Evolutionary conservation across 2,113 vertebrate species (phyloP), one percentile per base, ranked within the genome.

Genomic region (Pseudorhombus dupliciocellatus): DNA sequence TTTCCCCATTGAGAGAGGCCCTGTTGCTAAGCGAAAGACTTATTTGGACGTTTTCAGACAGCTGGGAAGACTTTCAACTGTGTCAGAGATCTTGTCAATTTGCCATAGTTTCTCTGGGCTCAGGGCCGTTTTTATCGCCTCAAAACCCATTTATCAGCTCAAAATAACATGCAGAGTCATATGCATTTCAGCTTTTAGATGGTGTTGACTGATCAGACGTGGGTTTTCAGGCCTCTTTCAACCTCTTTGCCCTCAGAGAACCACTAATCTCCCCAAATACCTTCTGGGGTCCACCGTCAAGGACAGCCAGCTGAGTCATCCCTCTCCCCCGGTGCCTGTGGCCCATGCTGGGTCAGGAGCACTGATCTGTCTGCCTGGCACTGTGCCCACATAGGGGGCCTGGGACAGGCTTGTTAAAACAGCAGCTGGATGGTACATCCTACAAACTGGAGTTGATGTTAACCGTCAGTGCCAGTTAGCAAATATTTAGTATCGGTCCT

Each of bases 351-450:
- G 70, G 73, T 64, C 70, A 28, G 57, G 54, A 64, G 69, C 56
- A 24, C 79, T 85, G 83, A 89, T 91, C 87, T 62, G 86, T 90
- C 89, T 89, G 88, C 64, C 51, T 85, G 88, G 83, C 72, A 1
- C 66, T 60, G 53, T 44, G 86, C 83, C 71, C 76, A 67, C 70
- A 0, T 60, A 52, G 68, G 83, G 54, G 63, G 78, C 31, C 58
- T 37, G 21, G 11, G 24, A 63, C 4, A 53, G 34, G 70, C 52
- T 62, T 77, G 16, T 55, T 80, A 40, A 51, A 18, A 16, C 4
- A 7, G n/a, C 7, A 14, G 44, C 11, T 25, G 15, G 22, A 10
- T 21, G 40, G 14, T 37, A 31, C 68, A 66, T 71, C 34, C 37
- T 64, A 18, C 48, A 56, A 40, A 22, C 24, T 57, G 1, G 25